These are phyloP conservation scores for Psococerastis gibbosa DNA, from an alignment of 2,888 invertebrate species.

Conservation along the genomic window DNA sequence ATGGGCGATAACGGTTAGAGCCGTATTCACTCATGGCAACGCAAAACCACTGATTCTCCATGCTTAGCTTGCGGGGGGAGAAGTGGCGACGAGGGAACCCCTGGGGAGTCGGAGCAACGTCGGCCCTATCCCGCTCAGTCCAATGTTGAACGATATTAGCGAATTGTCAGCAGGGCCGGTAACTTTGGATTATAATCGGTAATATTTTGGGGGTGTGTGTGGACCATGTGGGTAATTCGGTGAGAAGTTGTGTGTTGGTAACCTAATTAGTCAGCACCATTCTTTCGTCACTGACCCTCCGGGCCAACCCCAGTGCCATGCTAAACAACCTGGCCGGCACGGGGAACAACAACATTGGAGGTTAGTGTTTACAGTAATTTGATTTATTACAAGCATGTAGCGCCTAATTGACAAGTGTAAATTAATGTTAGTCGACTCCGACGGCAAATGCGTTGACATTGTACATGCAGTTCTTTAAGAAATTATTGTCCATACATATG, in stretches of 20 bases:
- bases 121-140: background rate
- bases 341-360: constrained; percentile 19
- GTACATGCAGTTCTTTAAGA: too few relatives aligned
- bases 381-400: too few relatives aligned
- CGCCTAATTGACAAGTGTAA: too few relatives aligned
- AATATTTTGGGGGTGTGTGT: too few relatives aligned
- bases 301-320: constrained; percentile 19
- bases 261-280: constrained; percentile 14
- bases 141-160: background rate
- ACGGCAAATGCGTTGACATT: too few relatives aligned
- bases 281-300: constrained; percentile 17
- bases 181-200: too few relatives aligned
- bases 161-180: too few relatives aligned
- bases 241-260: background rate
- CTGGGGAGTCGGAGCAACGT: background rate
- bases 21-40: constrained; percentile 1
- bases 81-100: constrained; percentile 1
- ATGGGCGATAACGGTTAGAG: constrained; percentile 8
- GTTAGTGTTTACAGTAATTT: too few relatives aligned
- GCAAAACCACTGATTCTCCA: background rate
- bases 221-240: too few relatives aligned
- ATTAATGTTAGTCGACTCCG: too few relatives aligned
- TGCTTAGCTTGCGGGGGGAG: background rate
- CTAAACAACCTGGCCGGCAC: constrained; percentile 23
- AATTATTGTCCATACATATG: too few relatives aligned